Base-by-base conservation (phyloP, 2,888 invertebrate species). In the Macropis europaea region DNA sequence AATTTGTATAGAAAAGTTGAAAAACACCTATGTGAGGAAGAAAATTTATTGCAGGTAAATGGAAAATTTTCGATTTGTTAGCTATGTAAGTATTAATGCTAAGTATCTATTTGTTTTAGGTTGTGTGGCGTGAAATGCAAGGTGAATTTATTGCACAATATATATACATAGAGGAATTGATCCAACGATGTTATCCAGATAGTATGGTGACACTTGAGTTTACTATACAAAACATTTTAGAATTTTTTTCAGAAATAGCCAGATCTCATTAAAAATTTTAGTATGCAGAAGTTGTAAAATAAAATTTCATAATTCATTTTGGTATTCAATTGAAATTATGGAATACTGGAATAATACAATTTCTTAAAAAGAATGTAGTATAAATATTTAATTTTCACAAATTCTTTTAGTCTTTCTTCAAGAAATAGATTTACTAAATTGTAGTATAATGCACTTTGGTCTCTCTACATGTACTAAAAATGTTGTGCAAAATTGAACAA, bases 91-190 rank as follows among this genome's bases (percentile, higher is more conserved):
- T 48, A 11, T 56, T 17, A 22, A 42, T 28, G 9, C 11, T 45
- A 30, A 24, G 26, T 13, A 53, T n/a, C 6, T 40, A 36, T 47
- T 57, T 36, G 13, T 50, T 32, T 5, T 91, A 96, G 94, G 99
- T 99, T 53, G 99, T 99, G 64, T 99, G 99, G 99, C 94, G 97
- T 88, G 97, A 98, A 84, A 99, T 99, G 99, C 99, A 99, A 92
- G 97, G 99, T 90, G 99, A 99, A 92, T 99, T 99, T 91, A 96
- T 99, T 83, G 95, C 96, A 82, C 99, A 99, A 90, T 97, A 99
- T 91, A 97, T 96, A 90, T 94, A 95, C 83, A 94, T 99, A 82
- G 97, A 98, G 91, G 96, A 96, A 82, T 93, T 98, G 81, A 97
- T 99, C 87, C 96, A 96, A 85, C 94, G 97, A 82, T 99, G 99